Evolutionary conservation across 2,888 invertebrate genomes (phyloP).

Genomic region (Caenorhabditis afra): DNA sequence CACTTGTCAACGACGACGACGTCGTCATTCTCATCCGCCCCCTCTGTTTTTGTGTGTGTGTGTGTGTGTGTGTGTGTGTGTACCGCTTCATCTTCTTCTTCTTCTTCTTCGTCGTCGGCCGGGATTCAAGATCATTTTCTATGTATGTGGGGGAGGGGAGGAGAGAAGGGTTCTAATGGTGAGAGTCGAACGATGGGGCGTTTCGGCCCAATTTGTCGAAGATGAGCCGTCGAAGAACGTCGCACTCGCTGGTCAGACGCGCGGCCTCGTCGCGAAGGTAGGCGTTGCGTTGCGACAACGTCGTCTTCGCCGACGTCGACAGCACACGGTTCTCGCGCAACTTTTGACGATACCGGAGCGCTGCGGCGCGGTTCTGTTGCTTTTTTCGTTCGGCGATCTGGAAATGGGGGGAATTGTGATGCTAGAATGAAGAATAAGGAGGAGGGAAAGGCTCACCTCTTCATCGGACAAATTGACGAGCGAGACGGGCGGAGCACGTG

Average conservation of each 20-base stretch:
- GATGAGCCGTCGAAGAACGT: constrained; percentile 52
- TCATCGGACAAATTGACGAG: constrained; percentile 62
- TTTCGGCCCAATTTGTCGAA: constrained; percentile 55
- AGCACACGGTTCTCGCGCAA: constrained; percentile 46
- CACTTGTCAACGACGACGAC: no score
- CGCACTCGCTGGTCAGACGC: constrained; percentile 70
- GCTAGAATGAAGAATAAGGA: no score
- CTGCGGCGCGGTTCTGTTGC: constrained; percentile 77
- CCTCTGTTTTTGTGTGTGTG: no score
- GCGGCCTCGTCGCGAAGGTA: constrained; percentile 70
- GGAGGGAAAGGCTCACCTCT: no score
- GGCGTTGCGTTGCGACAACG: constrained; percentile 68
- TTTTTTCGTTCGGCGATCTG: constrained; percentile 77
- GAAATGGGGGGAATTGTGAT: no score
- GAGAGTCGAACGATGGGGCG: constrained; percentile 24
- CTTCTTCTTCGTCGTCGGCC: no score
- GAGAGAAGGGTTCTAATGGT: constrained; percentile 7
- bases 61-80: no score
- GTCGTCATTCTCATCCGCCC: no score
- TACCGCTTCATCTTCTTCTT: no score
- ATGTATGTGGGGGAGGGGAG: not conserved
- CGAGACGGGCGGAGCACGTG: constrained; percentile 66
- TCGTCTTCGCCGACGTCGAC: constrained; percentile 46
- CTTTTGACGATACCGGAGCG: constrained; percentile 75
- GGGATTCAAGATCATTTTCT: no score